Evolutionary conservation across 2,888 invertebrate genomes (phyloP), one percentile per base, ranked within the genome.

Genomic region (Copidosoma aretas): DNA sequence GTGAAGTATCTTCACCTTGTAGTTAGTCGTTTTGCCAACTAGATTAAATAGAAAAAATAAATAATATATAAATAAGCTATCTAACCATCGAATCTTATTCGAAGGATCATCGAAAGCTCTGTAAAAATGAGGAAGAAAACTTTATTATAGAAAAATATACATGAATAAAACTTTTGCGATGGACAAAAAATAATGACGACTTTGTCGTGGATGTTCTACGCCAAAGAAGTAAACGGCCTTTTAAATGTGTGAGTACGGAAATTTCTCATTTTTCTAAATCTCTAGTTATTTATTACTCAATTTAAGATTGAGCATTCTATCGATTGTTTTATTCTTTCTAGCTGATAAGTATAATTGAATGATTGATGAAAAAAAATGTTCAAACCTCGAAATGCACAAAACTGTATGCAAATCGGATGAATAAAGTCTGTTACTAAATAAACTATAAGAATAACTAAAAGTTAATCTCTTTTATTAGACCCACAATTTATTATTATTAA

Each of bases 241-340:
- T 67, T 41, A 52, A 64, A 25, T 19, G n/a, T 32, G 25, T 59
- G 52, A 51, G 46, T n/a, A 59, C 43, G 49, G 41, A 67, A 56
- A 25, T 21, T 24, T 56, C 17, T 64, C 46, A 25, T 61, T 71
- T 70, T 65, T 32, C n/a, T 57, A 60, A 68, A 66, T 63, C 54
- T 59, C 52, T 71, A 57, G 68, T 71, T 71, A 68, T 71, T 68
- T 65, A 66, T 71, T 71, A 68, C 63, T 68, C 68, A 63, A 68
- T 68, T 51, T 12, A 24, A 52, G 53, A 68, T 71, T 71, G 66
- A 68, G 68, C 49, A 66, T 71, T 68, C 53, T 68, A 68, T 60
- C 43, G 39, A 57, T 66, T 62, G 66, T 66, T 67, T 67, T 17
- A 15, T 46, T 70, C 8, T 17, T 57, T 39, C 25, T 70, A 69